phyloP scores from a whole-genome alignment of 2,797 vertebrate species.

The Coccyzus lansbergi region DNA sequence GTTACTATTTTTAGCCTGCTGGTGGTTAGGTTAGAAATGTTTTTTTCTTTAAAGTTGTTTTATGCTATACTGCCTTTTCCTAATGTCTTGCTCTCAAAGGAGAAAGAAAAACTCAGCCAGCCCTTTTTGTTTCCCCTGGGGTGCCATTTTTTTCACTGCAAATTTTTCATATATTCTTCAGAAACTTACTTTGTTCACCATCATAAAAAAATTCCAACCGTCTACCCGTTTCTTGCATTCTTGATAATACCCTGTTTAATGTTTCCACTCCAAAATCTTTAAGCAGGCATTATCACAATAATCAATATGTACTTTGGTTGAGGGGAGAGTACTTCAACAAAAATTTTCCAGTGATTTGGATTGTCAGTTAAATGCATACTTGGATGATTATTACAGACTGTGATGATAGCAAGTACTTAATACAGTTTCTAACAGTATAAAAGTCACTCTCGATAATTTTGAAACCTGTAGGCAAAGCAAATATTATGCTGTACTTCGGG shows the following conservation, averaged over 20 bases:
- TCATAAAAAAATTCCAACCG: not conserved
- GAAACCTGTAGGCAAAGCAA: not conserved
- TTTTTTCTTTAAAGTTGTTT: slow-evolving; percentile 5
- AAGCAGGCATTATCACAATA: not conserved
- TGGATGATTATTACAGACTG: not conserved
- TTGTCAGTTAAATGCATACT: not conserved
- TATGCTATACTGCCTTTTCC: not conserved
- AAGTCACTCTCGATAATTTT: not conserved
- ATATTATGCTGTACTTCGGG: not conserved
- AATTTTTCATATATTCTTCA: not conserved
- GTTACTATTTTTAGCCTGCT: slow-evolving; percentile 8
- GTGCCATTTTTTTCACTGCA: not conserved
- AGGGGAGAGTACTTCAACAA: not conserved
- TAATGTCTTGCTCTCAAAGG: not conserved
- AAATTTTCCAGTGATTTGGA: not conserved
- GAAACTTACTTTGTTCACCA: not conserved
- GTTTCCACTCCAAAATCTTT: not conserved
- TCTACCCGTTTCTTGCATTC: not conserved
- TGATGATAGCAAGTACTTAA: not conserved
- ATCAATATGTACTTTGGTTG: not conserved
- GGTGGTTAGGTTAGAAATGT: not conserved
- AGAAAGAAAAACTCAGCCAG: not conserved
- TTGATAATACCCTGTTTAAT: not conserved
- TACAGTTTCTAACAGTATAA: not conserved
- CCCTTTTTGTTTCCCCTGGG: not conserved